These are phyloP conservation scores for Chalcosyrphus nemorum DNA, from an alignment of 2,888 invertebrate species.

Conservation along the genomic window DNA sequence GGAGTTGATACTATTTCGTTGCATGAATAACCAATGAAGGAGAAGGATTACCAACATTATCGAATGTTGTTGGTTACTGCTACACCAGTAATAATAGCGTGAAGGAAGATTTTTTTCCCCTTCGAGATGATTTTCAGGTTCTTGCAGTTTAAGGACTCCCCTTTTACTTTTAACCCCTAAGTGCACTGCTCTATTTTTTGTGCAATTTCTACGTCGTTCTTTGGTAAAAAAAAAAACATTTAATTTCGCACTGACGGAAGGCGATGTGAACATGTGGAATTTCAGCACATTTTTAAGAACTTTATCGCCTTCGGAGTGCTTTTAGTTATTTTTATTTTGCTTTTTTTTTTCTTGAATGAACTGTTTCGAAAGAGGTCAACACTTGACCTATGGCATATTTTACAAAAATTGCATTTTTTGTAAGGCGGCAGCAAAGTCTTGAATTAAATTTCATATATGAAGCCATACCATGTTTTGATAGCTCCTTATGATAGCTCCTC, in stretches of 20 bases:
- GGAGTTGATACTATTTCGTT: constrained; percentile 53
- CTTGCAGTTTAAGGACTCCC: constrained; percentile 33
- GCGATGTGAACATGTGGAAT: constrained; percentile 29
- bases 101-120: constrained; percentile 13
- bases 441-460: too few species aligned
- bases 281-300: constrained; percentile 24
- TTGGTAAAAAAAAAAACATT: constrained; percentile 26
- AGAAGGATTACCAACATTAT: constrained; percentile 61
- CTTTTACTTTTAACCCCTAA: constrained; percentile 3
- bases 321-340: background rate
- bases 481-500: too few species aligned
- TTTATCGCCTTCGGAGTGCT: constrained; percentile 13
- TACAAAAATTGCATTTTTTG: too few species aligned
- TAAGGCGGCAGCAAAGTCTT: too few species aligned
- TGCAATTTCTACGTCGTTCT: background rate
- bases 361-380: constrained; percentile 5
- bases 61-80: constrained; percentile 58
- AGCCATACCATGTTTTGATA: too few species aligned
- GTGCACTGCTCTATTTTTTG: background rate
- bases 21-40: constrained; percentile 71
- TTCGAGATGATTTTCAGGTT: constrained; percentile 46
- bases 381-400: too few species aligned
- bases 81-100: background rate
- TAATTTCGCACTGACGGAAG: constrained; percentile 27
- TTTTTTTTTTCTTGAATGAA: background rate